Conservation (phyloP, 1,140 invertebrate species). For the Psilanteris sp. region DNA sequence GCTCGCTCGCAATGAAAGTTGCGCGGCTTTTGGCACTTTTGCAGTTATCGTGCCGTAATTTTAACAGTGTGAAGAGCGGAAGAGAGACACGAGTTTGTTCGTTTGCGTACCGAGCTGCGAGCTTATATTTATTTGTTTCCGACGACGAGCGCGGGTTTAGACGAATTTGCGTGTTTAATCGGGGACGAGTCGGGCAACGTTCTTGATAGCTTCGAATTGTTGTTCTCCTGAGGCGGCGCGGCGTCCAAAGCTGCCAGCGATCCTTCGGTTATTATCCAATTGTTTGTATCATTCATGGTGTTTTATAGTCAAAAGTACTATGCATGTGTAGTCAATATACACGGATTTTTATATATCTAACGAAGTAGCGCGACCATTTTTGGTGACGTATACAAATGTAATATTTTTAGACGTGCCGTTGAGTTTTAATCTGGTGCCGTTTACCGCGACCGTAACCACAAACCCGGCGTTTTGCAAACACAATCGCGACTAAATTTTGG, state of each 20-base stretch:
- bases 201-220: slow-evolving; percentile 22
- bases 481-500: too few species aligned
- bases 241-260: not conserved
- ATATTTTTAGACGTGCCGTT: too few species aligned
- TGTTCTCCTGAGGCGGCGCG: not conserved
- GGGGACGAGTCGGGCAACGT: not conserved
- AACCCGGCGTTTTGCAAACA: too few species aligned
- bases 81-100: slow-evolving; percentile 12
- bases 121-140: slow-evolving; percentile 49
- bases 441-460: too few species aligned
- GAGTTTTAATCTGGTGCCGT: too few species aligned
- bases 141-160: slow-evolving; percentile 40
- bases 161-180: slow-evolving; percentile 26
- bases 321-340: too few species aligned
- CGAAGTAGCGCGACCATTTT: too few species aligned
- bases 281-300: too few species aligned
- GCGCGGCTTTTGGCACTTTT: slow-evolving; percentile 21
- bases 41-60: slow-evolving; percentile 46
- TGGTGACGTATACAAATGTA: too few species aligned
- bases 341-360: too few species aligned
- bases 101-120: slow-evolving; percentile 17
- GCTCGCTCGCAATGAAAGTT: slow-evolving; percentile 15
- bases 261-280: too few species aligned
- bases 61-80: slow-evolving; percentile 22
- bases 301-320: too few species aligned